A percentile compares a stretch with the other conserved stretches of the same genome.
These are phyloP conservation scores for Lithosia quadra DNA, from an alignment of 2,888 invertebrate genomes.

Conservation along the genomic window DNA sequence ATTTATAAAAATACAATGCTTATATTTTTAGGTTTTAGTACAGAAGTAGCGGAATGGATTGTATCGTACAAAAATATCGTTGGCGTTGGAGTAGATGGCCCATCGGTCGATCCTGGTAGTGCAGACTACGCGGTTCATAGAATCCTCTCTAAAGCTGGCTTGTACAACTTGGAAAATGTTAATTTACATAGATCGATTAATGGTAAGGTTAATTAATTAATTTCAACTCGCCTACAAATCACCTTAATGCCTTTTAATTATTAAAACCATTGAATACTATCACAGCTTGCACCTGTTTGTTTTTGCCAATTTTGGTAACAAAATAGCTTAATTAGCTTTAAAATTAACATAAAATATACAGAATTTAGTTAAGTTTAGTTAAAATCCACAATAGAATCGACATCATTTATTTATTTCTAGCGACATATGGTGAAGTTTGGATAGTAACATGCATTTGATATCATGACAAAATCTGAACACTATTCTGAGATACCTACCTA, in stretches of 20 bases:
- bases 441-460: background rate
- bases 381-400: too few species aligned
- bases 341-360: too few species aligned
- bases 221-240: background rate
- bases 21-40: constrained; percentile 80
- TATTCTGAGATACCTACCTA: too few species aligned
- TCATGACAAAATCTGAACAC: too few species aligned
- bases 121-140: constrained; percentile 64
- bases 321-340: too few species aligned
- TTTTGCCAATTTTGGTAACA: too few species aligned
- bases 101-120: constrained; percentile 88
- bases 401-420: too few species aligned
- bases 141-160: constrained; percentile 77
- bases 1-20: constrained; percentile 1
- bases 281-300: too few species aligned
- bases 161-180: constrained; percentile 89
- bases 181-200: constrained; percentile 79
- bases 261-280: too few species aligned
- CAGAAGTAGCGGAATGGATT: constrained; percentile 88
- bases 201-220: constrained; percentile 59
- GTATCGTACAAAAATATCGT: constrained; percentile 85
- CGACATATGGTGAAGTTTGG: too few species aligned
- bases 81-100: constrained; percentile 89
- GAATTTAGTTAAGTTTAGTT: too few species aligned
- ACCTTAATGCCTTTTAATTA: background rate